These are phyloP conservation scores for Bolinopsis microptera DNA, from an alignment of 37 sponge, comb jelly and placozoan species.

Conservation along the genomic window DNA sequence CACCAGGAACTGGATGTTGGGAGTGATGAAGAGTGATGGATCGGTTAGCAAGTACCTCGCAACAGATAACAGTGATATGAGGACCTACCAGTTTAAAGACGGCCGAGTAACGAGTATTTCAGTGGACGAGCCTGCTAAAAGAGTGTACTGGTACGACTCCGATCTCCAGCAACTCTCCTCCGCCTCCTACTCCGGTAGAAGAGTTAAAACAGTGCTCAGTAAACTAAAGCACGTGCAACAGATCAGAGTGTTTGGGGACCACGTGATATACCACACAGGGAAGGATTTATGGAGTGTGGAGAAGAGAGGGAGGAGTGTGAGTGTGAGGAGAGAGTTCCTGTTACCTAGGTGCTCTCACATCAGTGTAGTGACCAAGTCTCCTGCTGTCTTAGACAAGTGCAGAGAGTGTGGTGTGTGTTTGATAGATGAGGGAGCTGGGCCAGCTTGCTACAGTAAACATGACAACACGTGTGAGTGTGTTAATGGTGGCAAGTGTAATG, in stretches of 20 bases:
- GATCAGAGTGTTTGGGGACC: slow-evolving; percentile 5
- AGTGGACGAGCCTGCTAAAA: slow-evolving; percentile 33
- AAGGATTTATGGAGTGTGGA: background rate
- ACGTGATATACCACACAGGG: slow-evolving; percentile 1
- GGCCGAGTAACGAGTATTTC: background rate
- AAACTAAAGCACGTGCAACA: slow-evolving; percentile 21
- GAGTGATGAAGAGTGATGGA: slow-evolving; percentile 29
- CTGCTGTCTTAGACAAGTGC: background rate
- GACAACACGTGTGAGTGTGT: background rate
- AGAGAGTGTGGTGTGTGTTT: background rate
- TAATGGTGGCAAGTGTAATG: background rate
- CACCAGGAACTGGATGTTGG: slow-evolving; percentile 10
- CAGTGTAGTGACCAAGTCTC: background rate
- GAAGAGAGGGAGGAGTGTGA: background rate
- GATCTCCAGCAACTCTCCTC: slow-evolving; percentile 36
- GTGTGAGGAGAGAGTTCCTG: background rate
- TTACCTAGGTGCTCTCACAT: background rate
- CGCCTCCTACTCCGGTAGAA: background rate
- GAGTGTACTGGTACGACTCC: slow-evolving; percentile 26
- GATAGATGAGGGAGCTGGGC: background rate
- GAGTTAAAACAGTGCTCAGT: background rate
- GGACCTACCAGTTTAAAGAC: background rate
- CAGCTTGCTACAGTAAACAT: background rate
- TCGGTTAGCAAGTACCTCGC: background rate
- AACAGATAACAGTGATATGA: background rate